Conservation (phyloP, 2,797 vertebrate genomes). For the Phrynocephalus guinanensis region DNA sequence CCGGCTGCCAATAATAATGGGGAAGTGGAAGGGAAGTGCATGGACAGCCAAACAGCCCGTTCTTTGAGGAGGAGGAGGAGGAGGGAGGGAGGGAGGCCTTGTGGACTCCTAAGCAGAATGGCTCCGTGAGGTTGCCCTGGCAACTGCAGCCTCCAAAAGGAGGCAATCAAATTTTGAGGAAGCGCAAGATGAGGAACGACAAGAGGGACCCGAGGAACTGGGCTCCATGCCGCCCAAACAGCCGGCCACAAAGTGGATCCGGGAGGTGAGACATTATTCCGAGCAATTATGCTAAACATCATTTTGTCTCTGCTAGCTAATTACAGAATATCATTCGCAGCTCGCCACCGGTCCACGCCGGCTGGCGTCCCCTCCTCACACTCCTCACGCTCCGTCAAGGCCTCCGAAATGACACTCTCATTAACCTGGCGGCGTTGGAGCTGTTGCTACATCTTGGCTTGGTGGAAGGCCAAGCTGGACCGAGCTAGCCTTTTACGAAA, state of each 20-base stretch:
- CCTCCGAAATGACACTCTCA: conserved; percentile 43
- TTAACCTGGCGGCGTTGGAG: conserved; percentile 53
- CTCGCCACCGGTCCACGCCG: conserved; percentile 42
- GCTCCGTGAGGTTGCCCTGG: conserved; percentile 61
- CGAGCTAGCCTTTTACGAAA: background rate
- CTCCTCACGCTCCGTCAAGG: conserved; percentile 34
- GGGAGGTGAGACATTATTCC: conserved; percentile 55
- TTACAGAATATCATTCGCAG: conserved; percentile 65
- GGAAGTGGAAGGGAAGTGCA: background rate
- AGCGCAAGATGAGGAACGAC: conserved; percentile 61
- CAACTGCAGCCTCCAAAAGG: conserved; percentile 52
- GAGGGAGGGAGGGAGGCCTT: conserved; percentile 7
- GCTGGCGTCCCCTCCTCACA: background rate
- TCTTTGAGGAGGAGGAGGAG: conserved; percentile 37
- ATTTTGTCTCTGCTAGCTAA: conserved; percentile 71
- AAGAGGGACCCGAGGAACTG: conserved; percentile 59
- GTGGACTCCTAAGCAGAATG: conserved; percentile 11
- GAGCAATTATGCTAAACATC: conserved; percentile 73
- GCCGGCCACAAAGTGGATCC: conserved; percentile 13
- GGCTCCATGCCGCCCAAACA: conserved; percentile 31
- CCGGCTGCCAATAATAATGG: too few relatives aligned
- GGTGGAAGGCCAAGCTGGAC: conserved; percentile 38
- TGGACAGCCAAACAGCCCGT: conserved; percentile 33
- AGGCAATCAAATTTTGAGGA: conserved; percentile 60
- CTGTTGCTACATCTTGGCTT: conserved; percentile 49